Base-by-base conservation (phyloP, 2,888 invertebrate genomes). In the Plagodis pulveraria region DNA sequence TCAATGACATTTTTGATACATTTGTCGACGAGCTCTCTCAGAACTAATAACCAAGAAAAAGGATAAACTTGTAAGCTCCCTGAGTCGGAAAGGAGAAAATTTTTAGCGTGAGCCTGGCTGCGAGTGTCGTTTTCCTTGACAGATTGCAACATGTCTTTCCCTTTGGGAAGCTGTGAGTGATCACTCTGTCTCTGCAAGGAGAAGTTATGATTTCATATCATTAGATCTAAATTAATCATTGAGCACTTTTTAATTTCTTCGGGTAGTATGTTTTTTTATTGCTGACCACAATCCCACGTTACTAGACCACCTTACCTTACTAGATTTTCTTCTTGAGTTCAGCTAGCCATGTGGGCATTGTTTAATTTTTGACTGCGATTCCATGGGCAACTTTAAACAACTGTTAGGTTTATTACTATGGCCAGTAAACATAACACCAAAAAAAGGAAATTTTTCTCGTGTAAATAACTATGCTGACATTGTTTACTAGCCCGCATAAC, bases 141-240 rank as follows among this genome's bases (percentile, higher is more conserved):
- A 45, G 49, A 22, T 9, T 32, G 2, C n/a, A 22, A 42, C 48
- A 55, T 48, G 43, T 49, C 9, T 43, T 50, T 45, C 38, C 32
- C 40, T 35, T 44, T 32, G 5, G 34, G 10, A 10, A n/a, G 43
- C 50, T 12, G 40, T 40, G 50, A 51, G 36, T 36, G 50, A 56
- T 56, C 35, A 56, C 42, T 47, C 1, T 22, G 22, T 22, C 1
- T 22, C 22, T 22, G 22, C 22, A 22, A 22, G 22, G 22, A n/a
- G 22, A 22, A 22, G 22, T 22, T 22, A 22, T 22, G 22, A 22
- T 22, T 4, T 22, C 22, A 22, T 22, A 22, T 22, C 1, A 22
- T 22, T 4, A 22, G 22, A 22, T 2, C 22, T 22, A 22, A 22
- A 22, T 22, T 22, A 22, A 22, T 2, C 22, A 22, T n/a, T n/a